Percentiles rank a stretch among this genome's conserved stretches.
phyloP scores from a whole-genome alignment of 2,113 vertebrate genomes.

The Megaleporinus macrocephalus region DNA sequence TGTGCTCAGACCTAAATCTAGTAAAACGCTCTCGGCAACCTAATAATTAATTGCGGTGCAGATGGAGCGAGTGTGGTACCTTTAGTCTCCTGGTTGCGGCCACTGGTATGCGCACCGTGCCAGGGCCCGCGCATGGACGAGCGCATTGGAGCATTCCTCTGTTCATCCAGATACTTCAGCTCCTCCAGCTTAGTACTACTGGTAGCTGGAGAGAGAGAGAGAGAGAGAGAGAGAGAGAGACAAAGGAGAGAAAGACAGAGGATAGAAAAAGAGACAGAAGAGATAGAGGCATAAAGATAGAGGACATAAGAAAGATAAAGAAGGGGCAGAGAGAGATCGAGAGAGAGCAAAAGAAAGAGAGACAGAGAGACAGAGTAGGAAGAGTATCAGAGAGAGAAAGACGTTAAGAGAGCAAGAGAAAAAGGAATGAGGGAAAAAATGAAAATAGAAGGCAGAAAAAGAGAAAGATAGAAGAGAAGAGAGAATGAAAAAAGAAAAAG shows the following conservation, averaged over 20 bases:
- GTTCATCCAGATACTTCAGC: constrained; percentile 88
- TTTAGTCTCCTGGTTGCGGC: constrained; percentile 85
- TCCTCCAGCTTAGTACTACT: constrained; percentile 97
- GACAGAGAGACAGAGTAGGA: neutral
- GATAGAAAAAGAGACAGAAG: neutral
- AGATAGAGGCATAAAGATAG: constrained; percentile 13
- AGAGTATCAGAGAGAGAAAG: constrained; percentile 10
- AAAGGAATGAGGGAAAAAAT: neutral
- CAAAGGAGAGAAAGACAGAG: neutral
- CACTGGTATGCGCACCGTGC: constrained; percentile 81
- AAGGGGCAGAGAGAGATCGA: constrained; percentile 2
- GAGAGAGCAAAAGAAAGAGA: neutral
- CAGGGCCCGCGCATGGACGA: constrained; percentile 89
- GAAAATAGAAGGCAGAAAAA: no score
- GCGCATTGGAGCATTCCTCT: constrained; percentile 84
- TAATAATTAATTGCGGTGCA: neutral
- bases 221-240: constrained; percentile 3
- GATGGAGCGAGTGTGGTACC: constrained; percentile 68
- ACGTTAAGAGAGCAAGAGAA: neutral
- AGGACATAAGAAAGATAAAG: neutral
- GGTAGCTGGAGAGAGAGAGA: constrained; percentile 79
- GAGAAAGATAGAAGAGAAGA: neutral
- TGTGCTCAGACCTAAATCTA: no score
- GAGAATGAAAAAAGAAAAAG: neutral
- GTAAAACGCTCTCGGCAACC: no score